Conservation (phyloP, 2,888 invertebrate species). For the Cotesia congregata region DNA sequence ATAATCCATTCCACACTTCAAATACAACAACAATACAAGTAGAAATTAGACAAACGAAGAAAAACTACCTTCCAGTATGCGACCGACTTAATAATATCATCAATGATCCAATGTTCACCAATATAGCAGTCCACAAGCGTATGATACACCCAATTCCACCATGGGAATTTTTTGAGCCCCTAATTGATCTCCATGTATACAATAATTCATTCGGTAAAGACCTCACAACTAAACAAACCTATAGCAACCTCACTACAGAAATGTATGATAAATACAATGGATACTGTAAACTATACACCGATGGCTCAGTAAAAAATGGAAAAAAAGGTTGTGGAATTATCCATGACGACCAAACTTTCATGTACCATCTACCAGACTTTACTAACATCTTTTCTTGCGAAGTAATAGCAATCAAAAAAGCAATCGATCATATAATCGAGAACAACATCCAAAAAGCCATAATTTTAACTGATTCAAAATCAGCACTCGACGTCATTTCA, state of each 20-base stretch:
- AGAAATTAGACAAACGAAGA: background rate
- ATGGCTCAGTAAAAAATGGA: background rate
- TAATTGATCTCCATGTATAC: background rate
- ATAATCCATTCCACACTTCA: background rate
- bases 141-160: no score
- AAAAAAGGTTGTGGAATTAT: constrained; percentile 5
- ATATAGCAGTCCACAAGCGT: no score
- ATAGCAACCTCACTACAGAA: background rate
- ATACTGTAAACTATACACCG: background rate
- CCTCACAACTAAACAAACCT: background rate
- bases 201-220: background rate
- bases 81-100: background rate
- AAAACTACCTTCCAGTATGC: background rate
- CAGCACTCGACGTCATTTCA: no score
- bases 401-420: no score
- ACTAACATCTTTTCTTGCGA: no score
- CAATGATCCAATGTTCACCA: no score
- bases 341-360: background rate
- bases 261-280: background rate
- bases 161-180: no score
- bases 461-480: no score
- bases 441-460: no score
- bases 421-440: no score
- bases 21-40: background rate
- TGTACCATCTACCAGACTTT: no score